Conservation (phyloP, 2,888 invertebrate species). For the Anodontia alba region DNA sequence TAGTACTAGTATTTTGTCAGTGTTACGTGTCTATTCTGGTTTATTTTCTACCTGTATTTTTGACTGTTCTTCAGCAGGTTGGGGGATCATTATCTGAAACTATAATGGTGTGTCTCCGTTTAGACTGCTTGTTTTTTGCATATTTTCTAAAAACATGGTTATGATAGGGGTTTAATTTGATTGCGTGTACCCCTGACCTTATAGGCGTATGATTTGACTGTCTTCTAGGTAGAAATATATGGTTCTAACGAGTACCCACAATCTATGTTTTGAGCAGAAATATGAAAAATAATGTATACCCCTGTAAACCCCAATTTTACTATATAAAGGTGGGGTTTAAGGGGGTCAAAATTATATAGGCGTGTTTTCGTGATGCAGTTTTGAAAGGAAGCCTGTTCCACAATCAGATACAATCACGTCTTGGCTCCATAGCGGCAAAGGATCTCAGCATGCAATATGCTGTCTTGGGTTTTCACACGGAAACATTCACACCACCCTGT, state of each 20-base stretch:
- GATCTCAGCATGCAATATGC: conserved; percentile 51
- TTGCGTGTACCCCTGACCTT: conserved; percentile 11
- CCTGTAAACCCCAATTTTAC: too few species aligned
- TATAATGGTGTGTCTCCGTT: neutral
- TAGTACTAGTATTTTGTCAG: conserved; percentile 1
- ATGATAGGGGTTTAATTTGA: neutral
- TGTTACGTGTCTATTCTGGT: neutral
- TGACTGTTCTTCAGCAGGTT: neutral
- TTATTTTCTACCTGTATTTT: too few species aligned
- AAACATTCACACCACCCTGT: neutral
- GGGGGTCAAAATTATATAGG: too few species aligned
- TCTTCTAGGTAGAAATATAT: conserved; percentile 7
- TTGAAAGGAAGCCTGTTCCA: conserved; percentile 47
- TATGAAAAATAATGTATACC: too few species aligned
- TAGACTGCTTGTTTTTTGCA: neutral
- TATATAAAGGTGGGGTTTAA: too few species aligned
- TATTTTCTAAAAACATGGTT: neutral
- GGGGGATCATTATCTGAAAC: neutral
- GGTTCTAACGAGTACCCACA: too few species aligned
- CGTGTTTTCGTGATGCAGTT: too few species aligned
- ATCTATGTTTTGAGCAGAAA: too few species aligned
- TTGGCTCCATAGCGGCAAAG: conserved; percentile 57
- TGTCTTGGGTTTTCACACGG: conserved; percentile 37
- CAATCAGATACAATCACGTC: conserved; percentile 44
- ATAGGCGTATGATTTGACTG: neutral